Base-by-base conservation (phyloP, 1,140 invertebrate species). In the Alviniconcha marisindica region DNA sequence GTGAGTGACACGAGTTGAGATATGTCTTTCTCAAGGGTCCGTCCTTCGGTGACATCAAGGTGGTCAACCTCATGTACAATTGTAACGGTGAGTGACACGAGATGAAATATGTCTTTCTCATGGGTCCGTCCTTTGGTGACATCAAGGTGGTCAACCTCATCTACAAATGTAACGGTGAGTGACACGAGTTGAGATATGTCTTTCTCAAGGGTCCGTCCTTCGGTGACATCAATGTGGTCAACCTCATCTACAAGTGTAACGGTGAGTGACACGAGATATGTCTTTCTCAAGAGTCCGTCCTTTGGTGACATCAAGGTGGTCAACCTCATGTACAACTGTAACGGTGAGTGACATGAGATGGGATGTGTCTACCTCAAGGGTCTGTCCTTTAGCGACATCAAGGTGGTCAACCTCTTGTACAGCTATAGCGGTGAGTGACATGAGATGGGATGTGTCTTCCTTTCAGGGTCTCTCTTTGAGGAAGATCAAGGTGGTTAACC, bases 361-460 rank as follows among this genome's bases (percentile, higher is more conserved):
- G n/a, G n/a, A n/a, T n/a, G n/a, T 60, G 89, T 91, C 0, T 90
- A 83, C 54, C 74, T 81, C 15, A 90, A 91, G 63, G 89, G 87
- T 74, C 79, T 92, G 40, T 83, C 91, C 15, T 91, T 90, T 82
- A 85, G 63, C 79, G 91, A 92, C 77, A 85, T 90, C 36, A 89
- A 90, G 81, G 85, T 88, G 40, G 88, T 91, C 31, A 92, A 91
- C 84, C 36, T 85, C 38, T 87, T 91, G 87, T 91, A 91, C 78
- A 44, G 86, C 42, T 91, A 89, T 77, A 83, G 71, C 40, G 87
- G 90, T 91, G 83, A 81, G 82, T 36, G 51, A 18, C 12, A 15
- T 48, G n/a, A 74, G 74, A 38, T 48, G 2, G 3, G 10, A 54
- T 12, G 24, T 54, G 51, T 54, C 51, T 14, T 14, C 10, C 10